phyloP scores from a whole-genome alignment of 2,888 invertebrate species.

The Escarpia spicata region DNA sequence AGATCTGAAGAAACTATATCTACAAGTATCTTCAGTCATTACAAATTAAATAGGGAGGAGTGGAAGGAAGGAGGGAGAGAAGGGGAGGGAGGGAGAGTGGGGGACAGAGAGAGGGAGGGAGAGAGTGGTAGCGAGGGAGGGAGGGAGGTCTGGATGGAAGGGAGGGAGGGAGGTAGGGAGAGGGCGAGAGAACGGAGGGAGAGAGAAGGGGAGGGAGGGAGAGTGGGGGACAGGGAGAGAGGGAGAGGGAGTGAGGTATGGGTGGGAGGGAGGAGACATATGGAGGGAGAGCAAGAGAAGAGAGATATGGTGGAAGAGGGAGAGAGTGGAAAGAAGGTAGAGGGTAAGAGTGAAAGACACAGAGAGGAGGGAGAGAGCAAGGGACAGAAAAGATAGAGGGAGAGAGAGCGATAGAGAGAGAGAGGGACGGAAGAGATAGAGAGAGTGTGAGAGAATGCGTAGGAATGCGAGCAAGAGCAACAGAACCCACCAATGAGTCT shows the following conservation, averaged over 20 bases:
- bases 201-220: too few species aligned
- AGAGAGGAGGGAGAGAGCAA: constrained; percentile 35
- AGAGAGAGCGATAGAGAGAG: constrained; percentile 22
- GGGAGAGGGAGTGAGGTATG: background rate
- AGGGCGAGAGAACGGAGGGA: too few species aligned
- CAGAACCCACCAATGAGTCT: constrained; percentile 21
- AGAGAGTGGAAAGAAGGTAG: constrained; percentile 22
- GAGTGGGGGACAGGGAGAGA: too few species aligned
- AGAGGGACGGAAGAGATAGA: constrained; percentile 23
- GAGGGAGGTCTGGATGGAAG: too few species aligned
- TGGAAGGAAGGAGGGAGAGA: too few species aligned
- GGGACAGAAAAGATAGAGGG: constrained; percentile 28
- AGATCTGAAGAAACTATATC: too few species aligned
- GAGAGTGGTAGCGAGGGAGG: too few species aligned
- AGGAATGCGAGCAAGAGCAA: constrained; percentile 17
- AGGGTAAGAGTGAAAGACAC: constrained; percentile 28
- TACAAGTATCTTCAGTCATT: too few species aligned
- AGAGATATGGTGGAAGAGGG: constrained; percentile 19
- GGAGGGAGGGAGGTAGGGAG: too few species aligned
- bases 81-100: background rate
- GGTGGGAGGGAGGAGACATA: background rate
- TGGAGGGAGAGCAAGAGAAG: background rate
- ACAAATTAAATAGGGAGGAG: background rate
- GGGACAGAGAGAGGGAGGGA: constrained; percentile 17
- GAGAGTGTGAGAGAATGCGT: constrained; percentile 27